Conservation (phyloP, 37 sponge, comb jelly and placozoan species). For the Spongilla lacustris region DNA sequence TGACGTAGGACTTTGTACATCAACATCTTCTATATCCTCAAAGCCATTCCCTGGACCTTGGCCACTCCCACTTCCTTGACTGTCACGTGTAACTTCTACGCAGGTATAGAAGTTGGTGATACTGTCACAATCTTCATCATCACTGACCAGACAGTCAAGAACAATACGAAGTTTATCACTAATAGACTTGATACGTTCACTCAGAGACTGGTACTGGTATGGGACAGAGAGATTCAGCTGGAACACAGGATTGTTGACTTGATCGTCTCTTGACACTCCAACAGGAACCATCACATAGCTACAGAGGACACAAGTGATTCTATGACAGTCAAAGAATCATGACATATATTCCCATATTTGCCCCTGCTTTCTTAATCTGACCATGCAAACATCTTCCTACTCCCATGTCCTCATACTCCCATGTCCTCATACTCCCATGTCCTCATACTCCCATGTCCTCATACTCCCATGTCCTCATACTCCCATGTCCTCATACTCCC, state of each 20-base stretch:
- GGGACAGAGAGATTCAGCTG: not conserved
- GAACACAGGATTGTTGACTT: conserved; percentile 36
- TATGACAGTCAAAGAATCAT: too few relatives aligned
- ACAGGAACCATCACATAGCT: conserved; percentile 23
- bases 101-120: not conserved
- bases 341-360: too few relatives aligned
- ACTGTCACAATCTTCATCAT: conserved; percentile 52
- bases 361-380: too few relatives aligned
- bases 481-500: not conserved
- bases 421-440: too few relatives aligned
- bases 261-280: conserved; percentile 15
- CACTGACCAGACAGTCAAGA: conserved; percentile 26
- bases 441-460: too few relatives aligned
- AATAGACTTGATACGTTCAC: not conserved
- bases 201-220: conserved; percentile 10
- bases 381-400: too few relatives aligned
- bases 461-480: too few relatives aligned
- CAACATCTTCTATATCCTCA: conserved; percentile 7
- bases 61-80: conserved; percentile 21
- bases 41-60: conserved; percentile 9
- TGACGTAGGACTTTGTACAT: not conserved
- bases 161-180: not conserved
- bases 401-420: too few relatives aligned
- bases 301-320: not conserved
- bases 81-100: not conserved